Evolutionary conservation across 2,113 vertebrate genomes (phyloP), one percentile per base, ranked within the genome.

Genomic region (Meles meles): DNA sequence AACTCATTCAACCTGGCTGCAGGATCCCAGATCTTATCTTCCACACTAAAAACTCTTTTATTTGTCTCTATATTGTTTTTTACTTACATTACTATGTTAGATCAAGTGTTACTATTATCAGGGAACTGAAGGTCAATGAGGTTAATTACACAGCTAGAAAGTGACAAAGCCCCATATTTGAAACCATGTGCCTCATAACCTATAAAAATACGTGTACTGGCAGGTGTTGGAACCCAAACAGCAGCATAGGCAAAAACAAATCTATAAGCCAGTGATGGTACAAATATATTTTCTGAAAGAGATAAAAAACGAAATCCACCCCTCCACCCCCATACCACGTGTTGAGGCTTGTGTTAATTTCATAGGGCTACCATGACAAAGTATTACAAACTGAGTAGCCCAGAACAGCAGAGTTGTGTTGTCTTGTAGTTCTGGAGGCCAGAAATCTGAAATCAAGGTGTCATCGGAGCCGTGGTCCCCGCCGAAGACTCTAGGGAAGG

Each of bases 271-370:
- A 29, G 0, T 31, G 57, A 80, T 94, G 8, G 12, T 49, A 55
- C 59, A 65, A 82, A 90, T 49, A 57, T 1, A 8, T 74, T 55
- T 44, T 15, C 47, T 93, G 14, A 42, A 89, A 37, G 10, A 8
- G 23, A 57, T 86, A 29, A 47, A 52, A 83, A 90, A 86, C 59
- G 52, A 67, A 67, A 84, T 49, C 39, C 21, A 63, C 0, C 1
- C 14, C 6, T 37, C 4, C 3, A 8, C 5, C 49, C 12, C 17
- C 15, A 7, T 7, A 44, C 3, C 6, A 23, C 27, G 1, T 34
- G 59, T 67, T 79, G 61, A 20, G 61, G 13, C 3, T 27, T 93
- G 1, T 55, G 72, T 77, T 91, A 8, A 42, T 85, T 93, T 92
- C 34, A 14, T 63, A 67, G 14, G 37, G 5, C 37, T 52, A 2